A percentile compares a stretch with the other conserved stretches of the same genome.
These are phyloP conservation scores for Poeciliopsis infans DNA, from an alignment of 2,797 vertebrate species.

Conservation along the genomic window DNA sequence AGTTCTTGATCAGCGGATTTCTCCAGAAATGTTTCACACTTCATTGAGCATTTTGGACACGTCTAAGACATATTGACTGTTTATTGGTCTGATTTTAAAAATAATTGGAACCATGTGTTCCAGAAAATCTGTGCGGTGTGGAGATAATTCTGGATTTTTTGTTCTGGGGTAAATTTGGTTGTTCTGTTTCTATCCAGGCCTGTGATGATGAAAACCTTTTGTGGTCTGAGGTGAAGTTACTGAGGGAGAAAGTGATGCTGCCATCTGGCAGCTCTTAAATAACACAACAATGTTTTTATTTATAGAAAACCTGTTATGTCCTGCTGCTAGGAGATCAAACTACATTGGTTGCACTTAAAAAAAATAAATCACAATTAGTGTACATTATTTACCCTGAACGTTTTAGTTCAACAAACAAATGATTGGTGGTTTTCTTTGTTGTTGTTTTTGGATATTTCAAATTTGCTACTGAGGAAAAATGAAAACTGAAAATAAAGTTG, in stretches of 20 bases:
- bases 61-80: neutral
- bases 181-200: neutral
- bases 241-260: neutral
- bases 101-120: neutral
- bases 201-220: neutral
- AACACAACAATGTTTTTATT: slow-evolving; percentile 1
- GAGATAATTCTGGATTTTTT: neutral
- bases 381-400: neutral
- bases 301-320: neutral
- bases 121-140: neutral
- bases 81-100: neutral
- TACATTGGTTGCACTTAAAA: neutral
- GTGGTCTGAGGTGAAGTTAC: neutral
- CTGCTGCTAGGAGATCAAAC: neutral
- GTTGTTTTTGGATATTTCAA: neutral
- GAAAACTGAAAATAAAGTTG: too few species aligned
- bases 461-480: neutral
- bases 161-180: neutral
- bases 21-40: neutral
- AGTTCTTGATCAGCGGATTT: neutral
- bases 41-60: neutral
- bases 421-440: neutral
- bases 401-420: neutral
- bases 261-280: neutral
- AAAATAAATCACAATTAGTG: neutral